These are phyloP conservation scores for Tenthredo distinguenda DNA, from an alignment of 2,888 invertebrate species.

Conservation along the genomic window DNA sequence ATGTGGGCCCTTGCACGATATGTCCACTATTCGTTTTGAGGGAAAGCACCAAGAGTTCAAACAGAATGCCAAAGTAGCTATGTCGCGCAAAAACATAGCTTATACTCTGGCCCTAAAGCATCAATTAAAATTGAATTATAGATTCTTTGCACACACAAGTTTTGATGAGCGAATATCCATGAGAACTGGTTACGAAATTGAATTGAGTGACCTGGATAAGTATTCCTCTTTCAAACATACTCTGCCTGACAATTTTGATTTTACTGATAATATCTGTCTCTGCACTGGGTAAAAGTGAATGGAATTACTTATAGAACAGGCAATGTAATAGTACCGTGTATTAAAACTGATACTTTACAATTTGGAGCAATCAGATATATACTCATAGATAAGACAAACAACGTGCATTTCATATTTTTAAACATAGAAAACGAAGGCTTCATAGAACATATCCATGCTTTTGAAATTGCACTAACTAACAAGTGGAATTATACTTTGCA, in stretches of 20 bases:
- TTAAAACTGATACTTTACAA: background rate
- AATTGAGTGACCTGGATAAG: background rate
- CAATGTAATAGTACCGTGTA: background rate
- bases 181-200: constrained; percentile 5
- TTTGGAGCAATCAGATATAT: background rate
- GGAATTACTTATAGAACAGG: constrained; percentile 8
- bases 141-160: constrained; percentile 17
- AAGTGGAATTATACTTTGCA: background rate
- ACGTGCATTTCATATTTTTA: background rate
- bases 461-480: background rate
- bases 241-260: background rate
- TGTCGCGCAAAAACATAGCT: constrained; percentile 45
- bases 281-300: background rate
- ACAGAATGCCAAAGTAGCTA: constrained; percentile 36
- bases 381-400: background rate
- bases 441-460: constrained; percentile 6
- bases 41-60: constrained; percentile 38
- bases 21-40: constrained; percentile 43
- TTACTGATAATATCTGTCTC: background rate
- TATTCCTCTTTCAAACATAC: background rate
- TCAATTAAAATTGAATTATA: constrained; percentile 57
- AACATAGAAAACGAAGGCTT: background rate
- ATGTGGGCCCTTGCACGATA: constrained; percentile 39
- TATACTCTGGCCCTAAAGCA: constrained; percentile 44
- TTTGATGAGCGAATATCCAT: constrained; percentile 5